These are phyloP conservation scores for Lordiphosa andalusiaca DNA, from an alignment of 2,888 invertebrate genomes.

Conservation along the genomic window DNA sequence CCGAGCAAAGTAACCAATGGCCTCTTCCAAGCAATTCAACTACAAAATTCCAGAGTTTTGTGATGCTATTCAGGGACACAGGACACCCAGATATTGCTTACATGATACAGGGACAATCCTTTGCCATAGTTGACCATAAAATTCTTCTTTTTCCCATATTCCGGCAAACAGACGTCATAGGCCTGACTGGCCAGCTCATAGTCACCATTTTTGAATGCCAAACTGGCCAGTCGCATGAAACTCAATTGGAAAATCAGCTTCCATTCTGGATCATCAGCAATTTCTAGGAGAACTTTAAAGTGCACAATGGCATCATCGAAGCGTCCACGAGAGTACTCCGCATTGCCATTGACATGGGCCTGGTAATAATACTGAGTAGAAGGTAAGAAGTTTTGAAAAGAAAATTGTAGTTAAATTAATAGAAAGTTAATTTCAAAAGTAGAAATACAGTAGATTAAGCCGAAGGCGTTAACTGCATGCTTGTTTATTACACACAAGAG, in stretches of 20 bases:
- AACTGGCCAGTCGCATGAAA: slow-evolving; percentile 39
- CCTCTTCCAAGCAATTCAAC: slow-evolving; percentile 46
- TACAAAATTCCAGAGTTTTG: not conserved
- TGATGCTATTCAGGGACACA: accelerated
- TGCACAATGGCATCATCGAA: slow-evolving; percentile 30
- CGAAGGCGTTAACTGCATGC: too few relatives aligned
- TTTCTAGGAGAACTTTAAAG: slow-evolving; percentile 27
- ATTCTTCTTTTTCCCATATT: slow-evolving; percentile 7
- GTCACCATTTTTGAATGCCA: slow-evolving; percentile 33
- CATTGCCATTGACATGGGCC: slow-evolving; percentile 55
- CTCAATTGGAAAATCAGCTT: slow-evolving; percentile 32
- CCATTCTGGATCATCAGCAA: not conserved
- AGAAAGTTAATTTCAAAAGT: too few relatives aligned
- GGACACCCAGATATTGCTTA: slow-evolving; percentile 13
- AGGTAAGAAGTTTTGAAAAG: too few relatives aligned
- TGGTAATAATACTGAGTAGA: slow-evolving; percentile 31
- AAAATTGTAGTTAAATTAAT: too few relatives aligned
- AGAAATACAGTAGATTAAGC: too few relatives aligned
- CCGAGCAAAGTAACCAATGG: slow-evolving; percentile 38
- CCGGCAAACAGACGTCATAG: slow-evolving; percentile 33
- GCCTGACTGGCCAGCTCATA: slow-evolving; percentile 36
- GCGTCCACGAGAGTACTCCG: slow-evolving; percentile 36
- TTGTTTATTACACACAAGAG: too few relatives aligned
- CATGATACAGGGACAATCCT: slow-evolving; percentile 47
- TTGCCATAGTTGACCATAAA: slow-evolving; percentile 48